Evolutionary conservation across 2,797 vertebrate genomes (phyloP).

Genomic region (Smutsia gigantea): DNA sequence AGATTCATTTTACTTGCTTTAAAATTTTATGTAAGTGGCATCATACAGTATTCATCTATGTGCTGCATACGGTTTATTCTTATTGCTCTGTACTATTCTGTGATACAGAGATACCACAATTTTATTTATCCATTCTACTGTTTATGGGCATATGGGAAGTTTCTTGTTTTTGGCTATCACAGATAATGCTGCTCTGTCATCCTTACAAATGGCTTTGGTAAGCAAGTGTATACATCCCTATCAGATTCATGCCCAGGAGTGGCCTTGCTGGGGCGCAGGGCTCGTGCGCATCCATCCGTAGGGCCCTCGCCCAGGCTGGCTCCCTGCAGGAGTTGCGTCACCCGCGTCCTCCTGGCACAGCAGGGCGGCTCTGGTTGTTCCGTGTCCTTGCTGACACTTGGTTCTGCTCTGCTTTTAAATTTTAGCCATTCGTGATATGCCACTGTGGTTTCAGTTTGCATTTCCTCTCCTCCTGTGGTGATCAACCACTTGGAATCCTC

Average conservation of each 20-base stretch:
- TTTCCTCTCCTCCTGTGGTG: neutral
- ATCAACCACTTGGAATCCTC: neutral
- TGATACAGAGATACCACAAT: no score
- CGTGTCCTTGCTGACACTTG: neutral
- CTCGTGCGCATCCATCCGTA: no score
- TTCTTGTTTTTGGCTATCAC: neutral
- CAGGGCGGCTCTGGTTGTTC: accelerated
- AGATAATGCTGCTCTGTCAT: neutral
- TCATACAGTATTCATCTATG: accelerated
- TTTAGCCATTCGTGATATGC: neutral
- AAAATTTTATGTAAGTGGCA: accelerated
- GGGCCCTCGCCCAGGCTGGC: no score
- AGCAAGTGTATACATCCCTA: neutral
- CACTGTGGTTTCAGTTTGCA: neutral
- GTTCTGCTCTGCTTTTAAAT: neutral
- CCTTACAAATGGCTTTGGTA: no score
- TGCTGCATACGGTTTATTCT: no score
- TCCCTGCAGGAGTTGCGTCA: no score
- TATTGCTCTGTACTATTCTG: no score
- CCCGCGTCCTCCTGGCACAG: accelerated
- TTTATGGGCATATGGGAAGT: neutral
- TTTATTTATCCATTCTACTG: neutral
- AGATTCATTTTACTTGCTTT: no score
- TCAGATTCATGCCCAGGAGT: accelerated
- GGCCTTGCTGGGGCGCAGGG: neutral